Evolutionary conservation across 2,888 invertebrate species (phyloP), one percentile per base, ranked within the genome.

Genomic region (Acrobasis repandana): DNA sequence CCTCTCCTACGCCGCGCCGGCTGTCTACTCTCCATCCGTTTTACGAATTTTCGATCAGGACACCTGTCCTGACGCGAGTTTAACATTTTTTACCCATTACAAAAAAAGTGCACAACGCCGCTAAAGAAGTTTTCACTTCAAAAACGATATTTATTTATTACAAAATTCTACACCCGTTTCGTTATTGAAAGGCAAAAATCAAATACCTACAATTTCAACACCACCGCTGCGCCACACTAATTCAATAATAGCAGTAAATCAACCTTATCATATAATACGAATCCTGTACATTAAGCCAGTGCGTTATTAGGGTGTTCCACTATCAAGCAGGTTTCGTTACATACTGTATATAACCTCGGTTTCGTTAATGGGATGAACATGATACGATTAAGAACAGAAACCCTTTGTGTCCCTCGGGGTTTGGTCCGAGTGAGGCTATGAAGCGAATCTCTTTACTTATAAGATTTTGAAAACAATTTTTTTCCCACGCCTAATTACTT

Each of bases 311-410:
- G 50, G 50, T 50, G 50, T n/a, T 50, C n/a, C n/a, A 54, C 34
- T 34, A 18, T 38, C 14, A 43, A 28, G 46, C 48, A 46, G 28
- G 28, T 49, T 49, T 28, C 11, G 36, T 36, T 20, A 58, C 49
- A 48, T 38, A 38, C 49, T 50, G 57, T 58, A 56, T 47, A 50
- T 49, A 54, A 38, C 18, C 36, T 49, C 34, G 16, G 58, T 58
- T 49, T 36, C 18, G 36, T 58, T 58, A 58, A 58, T 58, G 58
- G 58, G 58, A 58, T 50, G 58, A 58, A 58, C 58, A 58, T 58
- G 49, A 58, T 58, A 58, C 58, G 49, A 58, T 58, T 58, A 58
- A 49, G 58, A 58, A 58, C 58, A 50, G 48, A 57, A 56, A 58
- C 58, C 58, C 58, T 49, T 58, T 58, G 48, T 49, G 38, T 58